Evolutionary conservation across 2,797 vertebrate genomes (phyloP).

Genomic region (Hippoglossus hippoglossus): DNA sequence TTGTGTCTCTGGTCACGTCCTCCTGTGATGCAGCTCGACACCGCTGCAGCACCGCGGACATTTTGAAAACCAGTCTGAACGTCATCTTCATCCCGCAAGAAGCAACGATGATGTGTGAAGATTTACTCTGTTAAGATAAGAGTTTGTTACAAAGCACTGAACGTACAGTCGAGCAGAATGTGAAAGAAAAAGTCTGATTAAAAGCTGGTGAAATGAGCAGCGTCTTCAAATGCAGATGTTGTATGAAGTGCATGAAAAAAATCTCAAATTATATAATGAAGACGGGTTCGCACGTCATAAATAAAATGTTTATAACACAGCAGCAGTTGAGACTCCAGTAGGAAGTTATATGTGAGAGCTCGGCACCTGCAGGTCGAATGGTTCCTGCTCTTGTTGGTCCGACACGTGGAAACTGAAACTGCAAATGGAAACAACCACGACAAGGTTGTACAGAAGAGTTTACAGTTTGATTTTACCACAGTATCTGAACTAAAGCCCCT

Average conservation of each 20-base stretch:
- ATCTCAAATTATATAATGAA: background rate
- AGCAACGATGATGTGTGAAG: background rate
- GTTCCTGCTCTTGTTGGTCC: too few relatives aligned
- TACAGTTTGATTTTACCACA: background rate
- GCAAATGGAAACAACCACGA: background rate
- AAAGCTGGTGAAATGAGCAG: background rate
- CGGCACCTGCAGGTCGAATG: too few relatives aligned
- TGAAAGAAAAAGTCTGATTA: background rate
- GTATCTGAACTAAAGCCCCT: background rate
- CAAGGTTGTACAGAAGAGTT: background rate
- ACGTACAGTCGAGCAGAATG: too few relatives aligned
- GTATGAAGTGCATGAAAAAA: background rate
- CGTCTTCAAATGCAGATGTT: background rate
- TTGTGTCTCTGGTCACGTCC: too few relatives aligned
- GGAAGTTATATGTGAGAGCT: too few relatives aligned
- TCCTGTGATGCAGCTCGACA: too few relatives aligned
- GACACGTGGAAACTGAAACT: too few relatives aligned
- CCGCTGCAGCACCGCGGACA: too few relatives aligned
- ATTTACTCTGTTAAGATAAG: background rate
- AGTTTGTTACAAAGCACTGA: slow-evolving; percentile 3
- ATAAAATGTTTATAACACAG: too few relatives aligned
- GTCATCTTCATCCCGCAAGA: too few relatives aligned
- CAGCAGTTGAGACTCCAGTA: too few relatives aligned
- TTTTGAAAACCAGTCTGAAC: too few relatives aligned
- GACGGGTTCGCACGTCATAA: background rate